Evolutionary conservation across 2,797 vertebrate genomes (phyloP).

Genomic region (Acipenser ruthenus): DNA sequence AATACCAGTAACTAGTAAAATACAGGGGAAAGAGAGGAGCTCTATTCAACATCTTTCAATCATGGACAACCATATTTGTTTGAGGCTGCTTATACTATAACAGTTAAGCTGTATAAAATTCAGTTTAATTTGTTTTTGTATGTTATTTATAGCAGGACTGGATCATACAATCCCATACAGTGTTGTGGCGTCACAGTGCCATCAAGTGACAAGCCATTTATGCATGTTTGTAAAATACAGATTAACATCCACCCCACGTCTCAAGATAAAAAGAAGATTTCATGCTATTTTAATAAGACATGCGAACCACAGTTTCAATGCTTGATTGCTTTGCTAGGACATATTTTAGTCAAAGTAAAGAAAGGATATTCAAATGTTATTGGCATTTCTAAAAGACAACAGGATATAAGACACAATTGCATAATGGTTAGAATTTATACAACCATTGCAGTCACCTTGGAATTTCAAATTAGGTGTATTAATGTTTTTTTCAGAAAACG

Average conservation of each 20-base stretch:
- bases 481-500: too few species aligned
- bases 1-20: too few species aligned
- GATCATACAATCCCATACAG: neutral
- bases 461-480: too few species aligned
- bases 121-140: neutral
- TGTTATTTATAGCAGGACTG: slow-evolving; percentile 2
- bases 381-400: neutral
- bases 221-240: neutral
- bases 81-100: neutral
- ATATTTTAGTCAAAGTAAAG: neutral
- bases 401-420: neutral
- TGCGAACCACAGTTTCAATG: neutral
- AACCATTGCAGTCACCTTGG: neutral
- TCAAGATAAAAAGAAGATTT: neutral
- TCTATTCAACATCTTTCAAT: too few species aligned
- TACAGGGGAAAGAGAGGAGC: too few species aligned
- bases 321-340: neutral
- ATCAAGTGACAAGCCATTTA: slow-evolving; percentile 4
- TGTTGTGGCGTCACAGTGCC: slow-evolving; percentile 2
- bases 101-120: neutral
- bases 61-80: too few species aligned
- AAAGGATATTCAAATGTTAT: neutral
- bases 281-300: neutral
- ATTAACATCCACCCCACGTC: neutral
- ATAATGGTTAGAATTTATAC: neutral